Conservation (phyloP, 2,888 invertebrate genomes). For the Boloria euphrosyne region DNA sequence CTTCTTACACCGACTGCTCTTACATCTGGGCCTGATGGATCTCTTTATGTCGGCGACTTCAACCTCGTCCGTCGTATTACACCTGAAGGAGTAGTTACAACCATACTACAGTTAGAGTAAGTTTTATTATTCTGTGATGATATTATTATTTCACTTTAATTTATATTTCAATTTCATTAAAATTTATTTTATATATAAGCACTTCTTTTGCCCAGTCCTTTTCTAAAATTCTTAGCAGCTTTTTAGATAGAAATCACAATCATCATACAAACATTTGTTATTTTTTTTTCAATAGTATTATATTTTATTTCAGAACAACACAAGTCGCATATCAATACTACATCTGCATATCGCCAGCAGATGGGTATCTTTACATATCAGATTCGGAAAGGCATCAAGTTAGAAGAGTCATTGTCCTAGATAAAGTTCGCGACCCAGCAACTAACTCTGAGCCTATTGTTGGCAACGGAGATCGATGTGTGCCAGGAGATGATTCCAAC, state of each 20-base stretch:
- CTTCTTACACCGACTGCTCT: slow-evolving; percentile 96
- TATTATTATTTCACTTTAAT: not conserved
- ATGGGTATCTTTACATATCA: slow-evolving; percentile 97
- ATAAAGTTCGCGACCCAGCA: slow-evolving; percentile 90
- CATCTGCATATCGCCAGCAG: slow-evolving; percentile 97
- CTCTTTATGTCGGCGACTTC: slow-evolving; percentile 98
- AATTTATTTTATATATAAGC: not conserved
- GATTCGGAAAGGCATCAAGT: slow-evolving; percentile 97
- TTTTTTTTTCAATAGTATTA: not conserved
- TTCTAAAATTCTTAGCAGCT: not conserved
- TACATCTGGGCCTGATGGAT: slow-evolving; percentile 97
- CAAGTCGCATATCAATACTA: slow-evolving; percentile 99
- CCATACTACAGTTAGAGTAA: slow-evolving; percentile 93
- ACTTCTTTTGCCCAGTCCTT: not conserved
- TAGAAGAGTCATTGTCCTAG: slow-evolving; percentile 88
- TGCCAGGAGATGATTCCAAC: slow-evolving; percentile 95
- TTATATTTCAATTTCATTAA: not conserved
- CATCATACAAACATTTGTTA: too few species aligned
- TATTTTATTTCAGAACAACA: slow-evolving; percentile 87
- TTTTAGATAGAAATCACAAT: not conserved
- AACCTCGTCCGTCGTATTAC: slow-evolving; percentile 95
- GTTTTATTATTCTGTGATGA: slow-evolving; percentile 39
- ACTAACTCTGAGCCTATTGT: slow-evolving; percentile 93
- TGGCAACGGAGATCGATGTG: slow-evolving; percentile 96
- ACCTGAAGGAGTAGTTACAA: slow-evolving; percentile 94